These are phyloP conservation scores for Apus apus DNA, from an alignment of 2,113 vertebrate genomes.

Conservation along the genomic window DNA sequence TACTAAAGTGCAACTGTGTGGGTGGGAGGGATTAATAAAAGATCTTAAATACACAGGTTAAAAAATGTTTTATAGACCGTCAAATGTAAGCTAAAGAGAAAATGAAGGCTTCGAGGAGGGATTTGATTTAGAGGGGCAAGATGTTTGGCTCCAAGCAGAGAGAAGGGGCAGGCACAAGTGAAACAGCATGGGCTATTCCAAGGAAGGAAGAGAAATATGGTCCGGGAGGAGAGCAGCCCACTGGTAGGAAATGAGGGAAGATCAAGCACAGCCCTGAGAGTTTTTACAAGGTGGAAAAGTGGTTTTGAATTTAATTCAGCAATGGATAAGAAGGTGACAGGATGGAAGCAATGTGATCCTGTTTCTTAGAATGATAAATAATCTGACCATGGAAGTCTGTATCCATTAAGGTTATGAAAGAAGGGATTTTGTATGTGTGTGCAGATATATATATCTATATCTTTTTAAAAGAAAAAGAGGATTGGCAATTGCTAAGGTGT, in stretches of 20 bases:
- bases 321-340: not conserved
- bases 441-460: not conserved
- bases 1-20: not conserved
- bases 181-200: not conserved
- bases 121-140: not conserved
- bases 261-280: not conserved
- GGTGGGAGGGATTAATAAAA: not conserved
- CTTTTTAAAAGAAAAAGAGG: not conserved
- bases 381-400: not conserved
- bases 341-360: not conserved
- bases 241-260: not conserved
- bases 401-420: not conserved
- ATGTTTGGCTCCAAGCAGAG: not conserved
- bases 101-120: not conserved
- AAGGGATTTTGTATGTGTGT: not conserved
- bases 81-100: not conserved
- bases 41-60: not conserved
- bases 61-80: not conserved
- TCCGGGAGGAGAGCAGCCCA: not conserved
- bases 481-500: not conserved
- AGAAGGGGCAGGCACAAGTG: not conserved
- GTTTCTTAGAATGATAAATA: not conserved
- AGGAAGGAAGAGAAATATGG: not conserved
- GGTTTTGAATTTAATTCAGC: conserved; percentile 6
- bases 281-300: not conserved